Conservation (phyloP, 2,888 invertebrate species). For the Amblyjoppa proteus region DNA sequence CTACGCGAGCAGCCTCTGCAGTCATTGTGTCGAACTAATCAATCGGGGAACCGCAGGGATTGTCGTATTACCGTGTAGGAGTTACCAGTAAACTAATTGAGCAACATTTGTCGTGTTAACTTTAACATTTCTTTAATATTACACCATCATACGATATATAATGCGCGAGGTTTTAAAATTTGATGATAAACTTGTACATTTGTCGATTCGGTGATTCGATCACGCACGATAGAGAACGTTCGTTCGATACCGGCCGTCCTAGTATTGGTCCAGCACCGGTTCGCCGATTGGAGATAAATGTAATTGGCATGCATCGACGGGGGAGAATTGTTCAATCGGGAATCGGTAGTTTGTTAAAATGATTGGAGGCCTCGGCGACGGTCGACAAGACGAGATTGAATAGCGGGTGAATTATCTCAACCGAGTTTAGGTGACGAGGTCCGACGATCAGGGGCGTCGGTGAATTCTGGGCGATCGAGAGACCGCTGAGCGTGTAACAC, state of each 20-base stretch:
- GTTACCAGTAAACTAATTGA: neutral
- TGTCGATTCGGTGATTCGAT: conserved; percentile 23
- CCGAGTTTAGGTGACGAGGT: conserved; percentile 78
- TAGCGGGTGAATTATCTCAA: conserved; percentile 80
- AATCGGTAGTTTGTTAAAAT: conserved; percentile 79
- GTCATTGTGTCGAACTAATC: neutral
- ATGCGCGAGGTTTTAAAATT: conserved; percentile 55
- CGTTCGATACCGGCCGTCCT: conserved; percentile 14
- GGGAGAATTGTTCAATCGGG: conserved; percentile 73
- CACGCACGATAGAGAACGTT: neutral
- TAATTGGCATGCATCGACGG: neutral
- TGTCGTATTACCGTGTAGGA: neutral
- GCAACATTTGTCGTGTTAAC: conserved; percentile 33
- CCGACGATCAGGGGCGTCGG: conserved; percentile 82
- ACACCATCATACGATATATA: conserved; percentile 58
- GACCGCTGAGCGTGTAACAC: conserved; percentile 97
- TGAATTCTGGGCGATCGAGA: conserved; percentile 95
- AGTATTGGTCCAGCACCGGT: conserved; percentile 44
- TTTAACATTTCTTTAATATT: conserved; percentile 63
- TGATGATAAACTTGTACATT: conserved; percentile 44
- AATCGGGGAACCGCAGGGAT: neutral
- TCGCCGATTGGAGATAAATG: conserved; percentile 46
- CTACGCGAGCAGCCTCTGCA: neutral
- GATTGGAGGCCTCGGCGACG: conserved; percentile 77
- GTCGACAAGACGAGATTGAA: conserved; percentile 79